A percentile compares a stretch with the other conserved stretches of the same genome.
phyloP scores from a whole-genome alignment of 2,797 vertebrate genomes.

The Cheirogaleus major region DNA sequence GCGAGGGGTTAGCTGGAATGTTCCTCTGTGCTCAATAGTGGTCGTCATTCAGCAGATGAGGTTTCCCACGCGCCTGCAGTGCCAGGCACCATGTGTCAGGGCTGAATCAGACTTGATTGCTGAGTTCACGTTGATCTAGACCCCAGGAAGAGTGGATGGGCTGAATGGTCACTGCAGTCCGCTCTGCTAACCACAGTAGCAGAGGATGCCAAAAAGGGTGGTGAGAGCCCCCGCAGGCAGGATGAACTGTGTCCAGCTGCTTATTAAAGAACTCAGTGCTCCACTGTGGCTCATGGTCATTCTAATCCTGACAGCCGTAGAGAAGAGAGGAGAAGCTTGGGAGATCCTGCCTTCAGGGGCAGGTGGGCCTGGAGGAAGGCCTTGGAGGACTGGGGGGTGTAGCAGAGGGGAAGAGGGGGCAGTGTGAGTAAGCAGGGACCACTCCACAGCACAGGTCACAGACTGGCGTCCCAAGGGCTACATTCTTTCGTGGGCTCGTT shows the following conservation, averaged over 20 bases:
- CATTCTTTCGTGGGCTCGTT: constrained; percentile 8
- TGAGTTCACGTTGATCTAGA: not conserved
- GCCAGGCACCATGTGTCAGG: not conserved
- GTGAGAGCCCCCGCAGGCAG: not conserved
- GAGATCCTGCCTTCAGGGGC: not conserved
- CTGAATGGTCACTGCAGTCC: not conserved
- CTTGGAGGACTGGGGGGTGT: accelerated
- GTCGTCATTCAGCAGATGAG: not conserved
- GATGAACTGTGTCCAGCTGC: not conserved
- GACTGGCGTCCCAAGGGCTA: not conserved
- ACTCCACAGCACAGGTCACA: not conserved
- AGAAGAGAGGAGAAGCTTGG: not conserved
- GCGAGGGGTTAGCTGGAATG: not conserved
- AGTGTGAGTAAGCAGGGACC: too few relatives aligned
- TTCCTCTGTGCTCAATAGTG: not conserved
- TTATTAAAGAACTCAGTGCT: not conserved
- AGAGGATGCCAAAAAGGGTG: not conserved
- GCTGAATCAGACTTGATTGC: not conserved
- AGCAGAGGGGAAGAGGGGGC: not conserved
- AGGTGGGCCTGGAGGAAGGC: not conserved
- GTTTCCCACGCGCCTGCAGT: not conserved
- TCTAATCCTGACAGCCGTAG: not conserved
- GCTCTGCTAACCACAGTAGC: not conserved
- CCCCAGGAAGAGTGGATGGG: not conserved
- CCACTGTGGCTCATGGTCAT: not conserved